A percentile compares a stretch with the other conserved stretches of the same genome.
phyloP scores from a whole-genome alignment of 2,113 vertebrate genomes.

The Eonycteris spelaea region DNA sequence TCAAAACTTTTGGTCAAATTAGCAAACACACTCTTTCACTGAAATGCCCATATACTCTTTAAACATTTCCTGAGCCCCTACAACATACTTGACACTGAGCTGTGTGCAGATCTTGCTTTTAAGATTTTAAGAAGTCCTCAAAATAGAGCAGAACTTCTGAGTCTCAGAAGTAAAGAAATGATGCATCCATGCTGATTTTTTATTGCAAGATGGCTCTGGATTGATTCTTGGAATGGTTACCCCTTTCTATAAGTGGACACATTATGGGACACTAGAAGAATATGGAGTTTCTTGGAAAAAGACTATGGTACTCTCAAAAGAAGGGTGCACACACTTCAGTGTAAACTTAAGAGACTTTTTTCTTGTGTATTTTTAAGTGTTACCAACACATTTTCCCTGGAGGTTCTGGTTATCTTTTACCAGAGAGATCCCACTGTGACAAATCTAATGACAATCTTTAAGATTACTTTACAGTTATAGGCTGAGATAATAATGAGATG shows the following conservation, averaged over 20 bases:
- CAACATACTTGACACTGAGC: neutral
- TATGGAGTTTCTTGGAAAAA: neutral
- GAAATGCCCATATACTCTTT: neutral
- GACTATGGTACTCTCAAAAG: neutral
- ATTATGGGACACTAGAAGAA: neutral
- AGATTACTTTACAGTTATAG: neutral
- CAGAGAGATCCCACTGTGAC: neutral
- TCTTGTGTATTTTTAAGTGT: neutral
- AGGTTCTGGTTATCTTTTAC: neutral
- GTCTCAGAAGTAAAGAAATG: neutral
- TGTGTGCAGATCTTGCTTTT: neutral
- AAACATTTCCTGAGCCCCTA: neutral
- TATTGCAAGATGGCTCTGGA: neutral
- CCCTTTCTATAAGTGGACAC: neutral
- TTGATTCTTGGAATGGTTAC: neutral
- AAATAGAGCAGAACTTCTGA: neutral
- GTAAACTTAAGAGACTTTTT: neutral
- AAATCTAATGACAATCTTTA: conserved; percentile 7
- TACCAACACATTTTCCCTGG: neutral
- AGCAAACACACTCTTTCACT: neutral
- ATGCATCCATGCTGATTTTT: neutral
- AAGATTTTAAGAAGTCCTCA: neutral
- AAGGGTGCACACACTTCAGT: neutral
- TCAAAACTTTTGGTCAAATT: neutral
- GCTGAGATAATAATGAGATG: neutral